These are phyloP conservation scores for Malacosoma neustria DNA, from an alignment of 2,888 invertebrate genomes.

Conservation along the genomic window DNA sequence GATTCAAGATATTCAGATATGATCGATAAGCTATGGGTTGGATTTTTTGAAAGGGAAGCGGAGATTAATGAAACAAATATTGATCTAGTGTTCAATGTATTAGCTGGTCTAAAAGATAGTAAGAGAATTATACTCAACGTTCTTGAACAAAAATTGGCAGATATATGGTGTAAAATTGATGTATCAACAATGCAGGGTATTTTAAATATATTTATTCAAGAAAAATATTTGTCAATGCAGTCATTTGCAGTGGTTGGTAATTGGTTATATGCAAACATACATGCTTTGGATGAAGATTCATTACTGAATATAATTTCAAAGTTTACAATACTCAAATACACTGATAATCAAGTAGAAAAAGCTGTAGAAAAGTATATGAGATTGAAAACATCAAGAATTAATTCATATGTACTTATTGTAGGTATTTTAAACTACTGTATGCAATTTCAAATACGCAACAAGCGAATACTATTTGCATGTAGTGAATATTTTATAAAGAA, in stretches of 20 bases:
- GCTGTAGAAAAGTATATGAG: conserved; percentile 78
- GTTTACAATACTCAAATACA: conserved; percentile 69
- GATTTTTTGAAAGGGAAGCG: conserved; percentile 72
- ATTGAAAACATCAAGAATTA: conserved; percentile 57
- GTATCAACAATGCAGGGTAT: conserved; percentile 62
- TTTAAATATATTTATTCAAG: conserved; percentile 46
- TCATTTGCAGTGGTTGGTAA: conserved; percentile 53
- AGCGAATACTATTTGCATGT: conserved; percentile 72
- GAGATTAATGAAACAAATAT: conserved; percentile 76
- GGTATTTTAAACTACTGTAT: conserved; percentile 77
- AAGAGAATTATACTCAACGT: conserved; percentile 72
- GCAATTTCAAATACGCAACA: conserved; percentile 73
- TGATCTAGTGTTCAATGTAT: conserved; percentile 67
- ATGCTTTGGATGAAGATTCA: conserved; percentile 73
- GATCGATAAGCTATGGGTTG: conserved; percentile 80
- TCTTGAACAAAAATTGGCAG: conserved; percentile 73
- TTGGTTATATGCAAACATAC: conserved; percentile 78
- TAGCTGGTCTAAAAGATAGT: conserved; percentile 75
- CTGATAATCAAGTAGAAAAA: conserved; percentile 71
- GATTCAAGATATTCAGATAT: conserved; percentile 62
- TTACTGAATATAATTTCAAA: conserved; percentile 68
- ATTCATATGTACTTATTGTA: conserved; percentile 72
- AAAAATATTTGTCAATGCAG: conserved; percentile 52
- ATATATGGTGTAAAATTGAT: conserved; percentile 73
- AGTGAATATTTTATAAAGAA: conserved; percentile 72